Evolutionary conservation across 2,888 invertebrate genomes (phyloP), one percentile per base, ranked within the genome.

Genomic region (Drosophila sordidula): DNA sequence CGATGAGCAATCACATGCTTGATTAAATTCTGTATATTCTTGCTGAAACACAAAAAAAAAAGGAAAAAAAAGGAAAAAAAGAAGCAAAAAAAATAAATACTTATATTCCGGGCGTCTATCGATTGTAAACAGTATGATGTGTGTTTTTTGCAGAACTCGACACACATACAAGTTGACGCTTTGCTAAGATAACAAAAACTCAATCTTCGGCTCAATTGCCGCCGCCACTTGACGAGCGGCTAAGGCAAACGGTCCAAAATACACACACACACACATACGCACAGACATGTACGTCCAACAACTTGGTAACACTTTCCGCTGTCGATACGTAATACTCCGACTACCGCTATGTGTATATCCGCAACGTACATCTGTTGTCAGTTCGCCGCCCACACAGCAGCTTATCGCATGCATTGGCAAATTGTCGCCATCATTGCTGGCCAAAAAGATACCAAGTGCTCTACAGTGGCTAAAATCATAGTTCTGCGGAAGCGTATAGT

Each of bases 351-450:
- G 4, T 34, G 11, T 32, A 11, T 32, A 1, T 34, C 34, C 34
- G 12, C 34, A 11, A 41, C 42, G 39, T 51, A 71, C 55, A 59
- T 11, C 52, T 52, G 56, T 65, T 54, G 47, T 54, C 55, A 18
- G 56, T 45, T 14, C 47, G n/a, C 29, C 66, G 55, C 29, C 55
- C 22, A 55, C 45, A 36, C 58, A 34, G 34, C 34, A 67, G 70
- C 87, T 83, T 83, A 83, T 89, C 83, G 62, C 89, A 55, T 78
- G 84, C 87, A 83, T 83, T 83, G 89, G 80, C 89, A 89, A 89
- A 83, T 83, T 83, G 89, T 83, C 83, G 87, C 87, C 84, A 68
- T 80, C 78, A 77, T 89, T 77, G 75, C 41, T 52, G 69, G 79
- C 39, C 64, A 42, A 55, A 63, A 59, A 70, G 58, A 45, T 71